phyloP scores from a whole-genome alignment of 2,797 vertebrate genomes.

The Pseudotriccus pelzelni region DNA sequence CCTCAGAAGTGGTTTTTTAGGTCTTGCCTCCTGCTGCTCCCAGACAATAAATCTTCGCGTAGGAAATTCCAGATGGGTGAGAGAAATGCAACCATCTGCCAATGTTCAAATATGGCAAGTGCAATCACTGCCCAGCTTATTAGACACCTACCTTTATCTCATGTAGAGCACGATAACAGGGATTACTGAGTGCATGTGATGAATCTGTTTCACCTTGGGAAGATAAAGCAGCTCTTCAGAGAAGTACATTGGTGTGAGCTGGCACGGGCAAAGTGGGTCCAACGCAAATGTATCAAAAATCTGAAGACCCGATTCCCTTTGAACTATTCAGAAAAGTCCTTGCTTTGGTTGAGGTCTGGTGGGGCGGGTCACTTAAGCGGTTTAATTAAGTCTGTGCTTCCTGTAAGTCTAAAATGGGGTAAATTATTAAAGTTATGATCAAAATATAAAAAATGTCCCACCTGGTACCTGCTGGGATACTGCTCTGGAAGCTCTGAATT shows the following conservation, averaged over 20 bases:
- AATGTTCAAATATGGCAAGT: neutral
- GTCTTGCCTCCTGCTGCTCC: neutral
- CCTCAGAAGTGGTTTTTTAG: neutral
- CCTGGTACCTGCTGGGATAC: neutral
- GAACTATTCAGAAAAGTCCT: neutral
- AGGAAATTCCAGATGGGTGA: neutral
- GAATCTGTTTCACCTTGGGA: neutral
- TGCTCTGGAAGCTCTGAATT: neutral
- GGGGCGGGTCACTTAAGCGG: neutral
- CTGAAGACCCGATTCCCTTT: neutral
- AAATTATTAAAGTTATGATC: neutral
- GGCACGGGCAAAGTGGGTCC: neutral
- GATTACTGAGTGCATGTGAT: neutral
- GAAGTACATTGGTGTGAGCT: neutral
- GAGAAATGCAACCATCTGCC: neutral
- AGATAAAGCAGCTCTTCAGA: neutral
- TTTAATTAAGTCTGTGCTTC: neutral
- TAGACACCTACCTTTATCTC: neutral
- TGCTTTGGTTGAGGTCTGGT: neutral
- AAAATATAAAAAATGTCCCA: neutral
- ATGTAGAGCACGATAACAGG: neutral
- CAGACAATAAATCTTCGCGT: neutral
- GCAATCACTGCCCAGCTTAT: neutral
- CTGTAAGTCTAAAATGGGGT: neutral
- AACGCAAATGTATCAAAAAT: neutral